A percentile compares a stretch with the other conserved stretches of the same genome.
Conservation (phyloP, 2,113 vertebrate species). For the Phodopus roborovskii region DNA sequence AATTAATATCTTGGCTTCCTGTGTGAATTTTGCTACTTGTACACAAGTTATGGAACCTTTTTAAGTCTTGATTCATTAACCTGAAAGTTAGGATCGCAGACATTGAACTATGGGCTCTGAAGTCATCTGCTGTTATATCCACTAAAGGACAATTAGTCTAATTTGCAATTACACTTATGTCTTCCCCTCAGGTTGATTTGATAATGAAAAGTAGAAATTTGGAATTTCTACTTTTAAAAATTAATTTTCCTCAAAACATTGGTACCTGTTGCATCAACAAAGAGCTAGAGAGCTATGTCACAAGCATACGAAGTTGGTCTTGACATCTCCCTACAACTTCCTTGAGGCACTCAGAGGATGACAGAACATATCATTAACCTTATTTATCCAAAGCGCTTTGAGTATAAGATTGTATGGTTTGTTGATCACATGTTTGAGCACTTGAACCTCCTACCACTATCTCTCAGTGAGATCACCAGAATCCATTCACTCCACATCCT, state of each 20-base stretch:
- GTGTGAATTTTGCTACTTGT: background rate
- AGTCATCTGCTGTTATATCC: background rate
- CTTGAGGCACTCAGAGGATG: background rate
- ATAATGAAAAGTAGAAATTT: background rate
- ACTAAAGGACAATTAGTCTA: slow-evolving; percentile 16
- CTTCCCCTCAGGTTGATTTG: background rate
- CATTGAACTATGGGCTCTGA: background rate
- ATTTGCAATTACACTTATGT: background rate
- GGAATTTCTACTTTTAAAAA: background rate
- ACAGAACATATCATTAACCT: background rate
- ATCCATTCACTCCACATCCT: background rate
- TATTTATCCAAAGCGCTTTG: background rate
- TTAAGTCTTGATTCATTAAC: slow-evolving; percentile 20
- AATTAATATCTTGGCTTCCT: background rate
- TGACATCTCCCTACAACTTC: background rate
- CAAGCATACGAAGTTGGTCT: background rate
- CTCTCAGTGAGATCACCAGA: background rate
- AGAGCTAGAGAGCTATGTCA: background rate
- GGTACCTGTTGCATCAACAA: background rate
- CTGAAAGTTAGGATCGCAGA: background rate
- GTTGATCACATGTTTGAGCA: slow-evolving; percentile 3
- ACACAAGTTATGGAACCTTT: background rate
- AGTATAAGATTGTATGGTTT: background rate
- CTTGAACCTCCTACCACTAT: background rate
- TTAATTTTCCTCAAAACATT: slow-evolving; percentile 17